Evolutionary conservation across 2,113 vertebrate species (phyloP).

Genomic region (Ictalurus furcatus): DNA sequence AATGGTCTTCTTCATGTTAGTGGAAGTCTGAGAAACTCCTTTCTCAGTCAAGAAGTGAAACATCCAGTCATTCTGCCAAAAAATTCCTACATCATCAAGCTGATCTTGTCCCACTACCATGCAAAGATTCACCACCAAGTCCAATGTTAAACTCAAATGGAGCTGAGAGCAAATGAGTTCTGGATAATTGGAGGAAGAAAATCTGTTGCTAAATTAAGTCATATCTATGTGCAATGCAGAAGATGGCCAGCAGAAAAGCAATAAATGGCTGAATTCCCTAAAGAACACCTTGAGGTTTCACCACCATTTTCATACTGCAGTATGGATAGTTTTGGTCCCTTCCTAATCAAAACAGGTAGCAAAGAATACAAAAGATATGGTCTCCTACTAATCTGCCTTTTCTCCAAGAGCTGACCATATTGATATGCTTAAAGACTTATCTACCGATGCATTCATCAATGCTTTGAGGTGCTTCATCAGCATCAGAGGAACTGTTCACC

Average conservation of each 20-base stretch:
- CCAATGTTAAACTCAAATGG: background rate
- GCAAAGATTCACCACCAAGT: background rate
- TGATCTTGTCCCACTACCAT: background rate
- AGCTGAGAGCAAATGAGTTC: background rate
- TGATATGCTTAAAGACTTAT: slow-evolving; percentile 48
- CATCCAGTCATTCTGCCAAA: too few relatives aligned
- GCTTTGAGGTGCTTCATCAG: slow-evolving; percentile 38
- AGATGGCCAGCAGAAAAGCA: background rate
- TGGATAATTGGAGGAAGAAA: background rate
- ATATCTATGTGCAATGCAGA: background rate
- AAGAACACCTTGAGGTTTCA: background rate
- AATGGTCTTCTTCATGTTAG: too few relatives aligned
- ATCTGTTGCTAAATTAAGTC: background rate
- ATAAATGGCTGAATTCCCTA: background rate
- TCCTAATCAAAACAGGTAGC: background rate
- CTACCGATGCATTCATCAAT: slow-evolving; percentile 45
- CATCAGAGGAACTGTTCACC: slow-evolving; percentile 34
- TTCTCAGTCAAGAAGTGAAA: too few relatives aligned
- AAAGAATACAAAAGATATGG: slow-evolving; percentile 48
- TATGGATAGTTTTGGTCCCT: slow-evolving; percentile 3
- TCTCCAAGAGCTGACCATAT: slow-evolving; percentile 40
- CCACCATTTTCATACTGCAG: background rate
- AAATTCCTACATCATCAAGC: too few relatives aligned
- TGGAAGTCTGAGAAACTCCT: too few relatives aligned
- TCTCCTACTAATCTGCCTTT: slow-evolving; percentile 41